Evolutionary conservation across 2,113 vertebrate genomes (phyloP), one percentile per base, ranked within the genome.

Genomic region (Patagioenas fasciata): DNA sequence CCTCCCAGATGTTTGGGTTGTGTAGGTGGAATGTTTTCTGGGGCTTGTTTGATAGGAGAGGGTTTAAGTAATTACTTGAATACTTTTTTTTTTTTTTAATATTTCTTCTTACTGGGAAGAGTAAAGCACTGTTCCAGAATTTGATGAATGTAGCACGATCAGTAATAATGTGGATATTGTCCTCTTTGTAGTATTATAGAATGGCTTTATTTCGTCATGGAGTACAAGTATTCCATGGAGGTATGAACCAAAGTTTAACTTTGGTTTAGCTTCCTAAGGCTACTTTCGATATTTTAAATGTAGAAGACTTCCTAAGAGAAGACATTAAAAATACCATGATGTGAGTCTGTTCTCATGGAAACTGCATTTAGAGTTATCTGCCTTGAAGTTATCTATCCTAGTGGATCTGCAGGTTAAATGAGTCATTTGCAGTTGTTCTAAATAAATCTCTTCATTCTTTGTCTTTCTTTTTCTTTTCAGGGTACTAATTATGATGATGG

Each of bases 401-500:
- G 65, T 95, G 92, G 94, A 92, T 96, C 69, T 91, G 86, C 83
- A 62, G 38, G 96, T 96, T 97, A 94, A 97, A 80, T 87, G 62
- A 96, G 89, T 95, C 75, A 92, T 73, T 95, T 85, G 85, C 88
- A 94, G 93, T 96, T 95, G 67, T 90, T 93, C 88, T 96, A 95
- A 94, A 97, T 88, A 93, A 93, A 93, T 95, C 91, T 86, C 88
- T 91, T 95, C 85, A 71, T 91, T 95, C 32, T 85, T 94, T 94
- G 82, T 91, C 85, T 91, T 92, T 93, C n/a, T 95, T 95, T 80
- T 96, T 90, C 90, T 96, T 96, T 96, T 69, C 94, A 96, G 93
- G 92, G 69, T 88, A 84, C 92, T 97, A 96, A 97, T 96, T 95
- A 96, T 95, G 96, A 84, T 93, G 85, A 81, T 95, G 95, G 88